Base-by-base conservation (phyloP, 92 coral and sea anemone genomes). In the Desmophyllum pertusum region DNA sequence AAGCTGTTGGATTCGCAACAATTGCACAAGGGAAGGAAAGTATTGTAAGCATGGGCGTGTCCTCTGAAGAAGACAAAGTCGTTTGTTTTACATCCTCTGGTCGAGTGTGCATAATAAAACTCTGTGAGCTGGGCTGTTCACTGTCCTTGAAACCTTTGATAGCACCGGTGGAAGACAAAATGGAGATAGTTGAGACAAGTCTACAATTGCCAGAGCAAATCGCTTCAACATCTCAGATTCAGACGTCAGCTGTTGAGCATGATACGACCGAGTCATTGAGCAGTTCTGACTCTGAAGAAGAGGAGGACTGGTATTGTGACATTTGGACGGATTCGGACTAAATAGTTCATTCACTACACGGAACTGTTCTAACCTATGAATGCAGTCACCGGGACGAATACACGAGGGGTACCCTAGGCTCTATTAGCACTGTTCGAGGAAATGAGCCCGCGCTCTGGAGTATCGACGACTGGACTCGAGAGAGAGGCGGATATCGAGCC, bases 1-100 rank as follows among this genome's bases (percentile, higher is more conserved):
- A 79, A 48, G 69, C 86, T 55, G 57, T 71, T 30, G 80, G 65
- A 39, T 79, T 64, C 75, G 43, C 64, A 38, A 78, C 25, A 25
- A 17, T 65, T 5, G 42, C 41, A 8, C 41, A 65, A 10, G 70
- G 70, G 5, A 1, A 65, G 39, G 70, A 68, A 35, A 68, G 14
- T 0, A 68, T 68, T 68, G 29, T 38, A 5, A 68, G 29, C 48
- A 37, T 68, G 73, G 73, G 29, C 27, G 46, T 68, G 39, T 64
- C 39, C 39, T 3, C 70, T 30, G 70, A 64, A 64, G 70, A 64
- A 33, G 23, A 31, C 39, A 14, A 10, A 31, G 70, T 51, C 27
- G 70, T 64, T 3, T 64, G 70, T 64, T 64, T 64, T 30, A 29
- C 33, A 36, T 68, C 73, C 30, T 37, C 46, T 15, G 29, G 3